These are phyloP conservation scores for Hyles vespertilio DNA, from an alignment of 1,140 invertebrate genomes.

Conservation along the genomic window DNA sequence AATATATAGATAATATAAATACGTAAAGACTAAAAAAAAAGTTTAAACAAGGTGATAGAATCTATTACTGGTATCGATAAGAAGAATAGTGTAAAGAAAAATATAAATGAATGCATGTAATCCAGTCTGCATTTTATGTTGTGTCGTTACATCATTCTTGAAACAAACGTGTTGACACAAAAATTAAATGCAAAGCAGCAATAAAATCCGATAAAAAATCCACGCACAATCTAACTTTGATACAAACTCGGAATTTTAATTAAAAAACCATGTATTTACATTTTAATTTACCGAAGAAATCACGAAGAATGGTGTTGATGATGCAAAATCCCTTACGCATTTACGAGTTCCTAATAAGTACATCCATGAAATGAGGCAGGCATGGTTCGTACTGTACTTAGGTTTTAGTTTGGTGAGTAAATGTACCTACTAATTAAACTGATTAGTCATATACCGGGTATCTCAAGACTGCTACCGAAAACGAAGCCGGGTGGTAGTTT, in stretches of 20 bases:
- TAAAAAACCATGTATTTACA: constrained; percentile 28
- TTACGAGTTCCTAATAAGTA: constrained; percentile 23
- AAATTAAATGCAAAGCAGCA: no score
- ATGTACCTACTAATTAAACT: constrained; percentile 2
- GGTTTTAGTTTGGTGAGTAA: constrained; percentile 22
- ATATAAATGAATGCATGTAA: no score
- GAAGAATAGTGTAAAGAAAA: no score
- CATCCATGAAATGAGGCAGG: constrained; percentile 38
- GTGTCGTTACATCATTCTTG: no score
- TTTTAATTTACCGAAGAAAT: constrained; percentile 35
- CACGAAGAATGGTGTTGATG: constrained; percentile 26
- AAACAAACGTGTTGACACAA: no score
- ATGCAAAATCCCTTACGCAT: constrained; percentile 21
- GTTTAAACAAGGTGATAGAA: no score
- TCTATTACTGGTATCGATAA: no score
- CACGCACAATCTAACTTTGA: constrained; percentile 15
- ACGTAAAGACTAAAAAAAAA: no score
- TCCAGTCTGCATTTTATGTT: no score
- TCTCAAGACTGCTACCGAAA: no score
- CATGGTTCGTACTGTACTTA: constrained; percentile 25
- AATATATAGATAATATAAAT: no score
- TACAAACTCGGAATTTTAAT: constrained; percentile 27
- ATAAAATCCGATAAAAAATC: constrained; percentile 8
- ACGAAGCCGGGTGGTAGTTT: no score
- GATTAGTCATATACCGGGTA: constrained; percentile 1